Evolutionary conservation across 2,113 vertebrate species (phyloP), one percentile per base, ranked within the genome.

Genomic region (Chaetodon trifascialis): DNA sequence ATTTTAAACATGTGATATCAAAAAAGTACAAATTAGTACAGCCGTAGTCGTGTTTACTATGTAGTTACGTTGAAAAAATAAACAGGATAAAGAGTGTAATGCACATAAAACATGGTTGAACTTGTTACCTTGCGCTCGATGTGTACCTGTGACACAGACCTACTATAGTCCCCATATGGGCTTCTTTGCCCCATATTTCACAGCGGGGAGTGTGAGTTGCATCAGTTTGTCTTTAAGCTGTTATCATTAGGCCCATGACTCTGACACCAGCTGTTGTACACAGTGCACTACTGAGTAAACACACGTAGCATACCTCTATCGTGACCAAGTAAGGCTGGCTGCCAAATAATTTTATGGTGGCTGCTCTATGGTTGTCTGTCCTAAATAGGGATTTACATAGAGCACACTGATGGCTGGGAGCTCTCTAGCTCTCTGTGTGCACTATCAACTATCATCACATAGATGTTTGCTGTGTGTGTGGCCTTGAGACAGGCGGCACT

Each of bases 251-350:
- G 86, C 56, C 72, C 83, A 83, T 84, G 89, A 85, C 87, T 85
- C 79, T 70, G 81, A 89, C 88, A 87, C 89, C 89, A 90, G 90
- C 91, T 93, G 93, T 86, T 91, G 89, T 92, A 83, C 90, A 89
- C 89, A 69, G 80, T 55, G 68, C 91, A 89, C 85, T 92, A 85
- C 80, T 89, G 86, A 90, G 87, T 88, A 91, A 90, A 94, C 90
- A 92, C 87, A 86, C 86, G 86, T 86, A 91, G 82, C 88, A 86
- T 86, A 84, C 81, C 82, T 86, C 82, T 34, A 80, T 73, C 83
- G 58, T 93, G 87, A 92, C 90, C 89, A 92, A 94, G 86, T 86
- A 92, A 91, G 92, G 89, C 77, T 36, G 51, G 12, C 63, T 88
- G 93, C 91, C 85, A 91, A 89, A 90, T 90, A 62, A 88, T 88